These are phyloP conservation scores for Pedicia rivosa DNA, from an alignment of 2,888 invertebrate species.

Conservation along the genomic window DNA sequence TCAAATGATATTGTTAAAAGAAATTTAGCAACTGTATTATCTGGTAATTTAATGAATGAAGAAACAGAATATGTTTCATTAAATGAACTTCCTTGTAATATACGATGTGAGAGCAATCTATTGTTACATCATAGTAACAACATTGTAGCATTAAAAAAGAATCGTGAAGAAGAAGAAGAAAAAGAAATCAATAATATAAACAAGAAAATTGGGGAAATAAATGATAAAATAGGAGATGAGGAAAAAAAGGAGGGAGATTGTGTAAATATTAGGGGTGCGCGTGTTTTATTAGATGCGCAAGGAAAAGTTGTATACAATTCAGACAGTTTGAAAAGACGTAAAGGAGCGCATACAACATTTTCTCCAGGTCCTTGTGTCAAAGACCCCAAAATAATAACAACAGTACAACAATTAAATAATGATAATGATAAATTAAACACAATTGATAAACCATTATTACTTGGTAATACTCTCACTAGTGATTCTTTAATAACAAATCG, in stretches of 20 bases:
- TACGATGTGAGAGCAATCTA: constrained; percentile 14
- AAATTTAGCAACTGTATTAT: constrained; percentile 40
- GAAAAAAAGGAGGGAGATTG: constrained; percentile 25
- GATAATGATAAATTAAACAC: neutral
- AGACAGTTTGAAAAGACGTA: constrained; percentile 63
- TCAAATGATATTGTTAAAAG: constrained; percentile 51
- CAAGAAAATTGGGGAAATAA: constrained; percentile 2
- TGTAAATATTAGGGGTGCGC: constrained; percentile 47
- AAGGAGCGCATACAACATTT: constrained; percentile 71
- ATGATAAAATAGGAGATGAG: constrained; percentile 10
- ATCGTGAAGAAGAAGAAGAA: too few species aligned
- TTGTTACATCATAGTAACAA: constrained; percentile 8
- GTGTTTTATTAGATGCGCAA: constrained; percentile 69
- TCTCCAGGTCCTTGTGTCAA: constrained; percentile 78
- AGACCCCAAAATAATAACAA: constrained; percentile 42
- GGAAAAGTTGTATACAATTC: constrained; percentile 81
- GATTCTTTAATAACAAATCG: constrained; percentile 33
- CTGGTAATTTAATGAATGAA: constrained; percentile 43
- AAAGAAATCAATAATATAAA: constrained; percentile 4
- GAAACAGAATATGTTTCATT: constrained; percentile 68
- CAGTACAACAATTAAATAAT: neutral
- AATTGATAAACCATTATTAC: neutral
- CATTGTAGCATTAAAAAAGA: too few species aligned
- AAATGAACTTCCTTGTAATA: constrained; percentile 50
- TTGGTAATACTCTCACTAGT: too few species aligned